Conservation (phyloP, 2,888 invertebrate species). For the Drosophila parthenogenetica region DNA sequence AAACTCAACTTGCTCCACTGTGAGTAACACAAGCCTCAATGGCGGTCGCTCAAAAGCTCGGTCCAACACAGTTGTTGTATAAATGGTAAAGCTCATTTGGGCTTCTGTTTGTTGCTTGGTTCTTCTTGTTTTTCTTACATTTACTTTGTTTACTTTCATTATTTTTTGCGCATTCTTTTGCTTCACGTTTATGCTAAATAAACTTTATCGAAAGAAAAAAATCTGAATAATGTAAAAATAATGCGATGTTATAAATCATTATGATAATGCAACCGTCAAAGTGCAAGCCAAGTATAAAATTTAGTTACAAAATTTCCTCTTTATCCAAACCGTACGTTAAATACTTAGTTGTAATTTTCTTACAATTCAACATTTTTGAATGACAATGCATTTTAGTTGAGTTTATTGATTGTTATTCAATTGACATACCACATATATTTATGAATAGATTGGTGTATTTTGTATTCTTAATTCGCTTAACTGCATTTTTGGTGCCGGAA, state of each 20-base stretch:
- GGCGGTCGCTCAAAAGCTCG: neutral
- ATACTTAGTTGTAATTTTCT: slow-evolving; percentile 81
- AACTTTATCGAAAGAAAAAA: slow-evolving; percentile 23
- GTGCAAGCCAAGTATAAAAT: slow-evolving; percentile 75
- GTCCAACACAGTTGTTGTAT: neutral
- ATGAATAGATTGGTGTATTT: slow-evolving; percentile 67
- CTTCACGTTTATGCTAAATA: slow-evolving; percentile 64
- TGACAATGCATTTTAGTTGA: slow-evolving; percentile 81
- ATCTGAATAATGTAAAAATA: slow-evolving; percentile 45
- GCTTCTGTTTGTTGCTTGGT: slow-evolving; percentile 27
- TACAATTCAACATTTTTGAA: slow-evolving; percentile 73
- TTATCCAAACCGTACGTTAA: slow-evolving; percentile 83
- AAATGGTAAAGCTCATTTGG: slow-evolving; percentile 24
- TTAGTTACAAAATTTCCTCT: slow-evolving; percentile 85
- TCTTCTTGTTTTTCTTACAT: slow-evolving; percentile 16
- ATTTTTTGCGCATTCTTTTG: slow-evolving; percentile 60
- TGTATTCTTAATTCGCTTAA: slow-evolving; percentile 59
- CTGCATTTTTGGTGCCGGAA: slow-evolving; percentile 64
- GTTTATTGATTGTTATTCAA: slow-evolving; percentile 74
- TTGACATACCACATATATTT: slow-evolving; percentile 37
- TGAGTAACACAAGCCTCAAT: neutral
- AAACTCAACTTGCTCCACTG: slow-evolving; percentile 10
- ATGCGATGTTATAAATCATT: slow-evolving; percentile 60
- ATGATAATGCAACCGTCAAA: slow-evolving; percentile 68
- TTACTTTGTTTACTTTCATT: slow-evolving; percentile 25